These are phyloP conservation scores for Brachypodius melanocephalos DNA, from an alignment of 2,113 vertebrate genomes.

Conservation along the genomic window DNA sequence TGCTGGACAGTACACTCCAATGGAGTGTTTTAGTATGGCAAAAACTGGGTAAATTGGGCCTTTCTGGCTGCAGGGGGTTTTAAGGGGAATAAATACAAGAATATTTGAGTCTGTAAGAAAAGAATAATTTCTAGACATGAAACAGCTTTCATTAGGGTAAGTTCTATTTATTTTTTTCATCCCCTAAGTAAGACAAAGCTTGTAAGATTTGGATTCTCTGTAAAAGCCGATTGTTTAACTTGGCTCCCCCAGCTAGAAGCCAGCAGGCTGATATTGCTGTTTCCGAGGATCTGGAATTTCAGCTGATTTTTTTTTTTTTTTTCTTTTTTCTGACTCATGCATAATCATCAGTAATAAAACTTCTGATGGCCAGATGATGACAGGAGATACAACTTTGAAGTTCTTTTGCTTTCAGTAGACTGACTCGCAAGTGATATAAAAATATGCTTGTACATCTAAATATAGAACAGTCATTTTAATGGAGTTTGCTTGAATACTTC, in stretches of 20 bases:
- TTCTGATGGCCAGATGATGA: background rate
- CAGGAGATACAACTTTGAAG: background rate
- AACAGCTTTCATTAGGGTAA: background rate
- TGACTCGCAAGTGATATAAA: background rate
- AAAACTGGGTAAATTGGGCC: background rate
- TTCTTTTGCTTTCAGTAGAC: background rate
- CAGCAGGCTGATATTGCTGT: background rate
- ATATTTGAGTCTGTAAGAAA: background rate
- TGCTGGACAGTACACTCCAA: background rate
- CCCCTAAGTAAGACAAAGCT: background rate
- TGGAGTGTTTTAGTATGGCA: background rate
- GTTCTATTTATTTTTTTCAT: background rate
- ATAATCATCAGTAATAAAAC: background rate
- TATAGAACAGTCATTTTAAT: background rate
- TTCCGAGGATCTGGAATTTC: background rate
- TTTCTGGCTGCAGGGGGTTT: background rate
- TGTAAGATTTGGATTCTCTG: background rate
- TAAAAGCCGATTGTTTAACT: background rate
- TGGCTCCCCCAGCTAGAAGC: background rate
- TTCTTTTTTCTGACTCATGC: background rate
- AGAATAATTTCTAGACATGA: background rate
- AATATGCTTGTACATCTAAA: background rate
- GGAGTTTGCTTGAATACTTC: background rate
- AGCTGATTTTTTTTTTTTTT: background rate
- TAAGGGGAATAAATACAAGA: background rate